Evolutionary conservation across 2,888 invertebrate species (phyloP), one percentile per base, ranked within the genome.

Genomic region (Nebria salina): DNA sequence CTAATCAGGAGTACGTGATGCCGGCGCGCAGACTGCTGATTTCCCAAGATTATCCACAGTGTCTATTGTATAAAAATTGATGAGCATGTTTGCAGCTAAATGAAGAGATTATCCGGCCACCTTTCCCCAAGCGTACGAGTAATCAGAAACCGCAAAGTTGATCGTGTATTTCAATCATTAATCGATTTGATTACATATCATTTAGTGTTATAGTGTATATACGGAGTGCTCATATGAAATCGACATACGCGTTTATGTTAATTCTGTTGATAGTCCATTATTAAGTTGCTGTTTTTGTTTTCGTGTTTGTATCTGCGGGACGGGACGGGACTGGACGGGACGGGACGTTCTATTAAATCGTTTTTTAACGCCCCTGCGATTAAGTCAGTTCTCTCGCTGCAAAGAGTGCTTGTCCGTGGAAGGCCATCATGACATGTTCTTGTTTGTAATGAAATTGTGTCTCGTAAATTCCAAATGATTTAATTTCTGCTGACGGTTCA

Each of bases 401-500:
- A 54, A 43, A 54, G 54, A 54, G 54, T 54, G 54, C 20, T 54
- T 54, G 54, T 8, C 54, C 54, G 54, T 54, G 34, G 73, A 34
- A 76, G 42, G 65, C 15, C 70, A 20, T 20, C 42, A 70, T 13
- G 54, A 54, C 54, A 43, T 70, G 70, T 70, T 75, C 80, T 75
- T 80, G 75, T 75, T 80, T 80, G 73, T 80, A 80, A 80, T 80
- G 80, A 75, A 80, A 80, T 75, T 80, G 80, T 75, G 75, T 75
- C 70, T 76, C 81, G 76, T 81, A 81, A 81, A 81, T 81, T 81
- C 76, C 72, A 76, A 70, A 72, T 76, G 81, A 81, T 81, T 81
- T 76, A 81, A 81, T 81, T 81, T 81, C 76, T 76, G 72, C 72
- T 81, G 81, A 81, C 81, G 81, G 76, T 81, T 81, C 76, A 81